phyloP scores from a whole-genome alignment of 2,113 vertebrate species.

The Megaleporinus macrocephalus region DNA sequence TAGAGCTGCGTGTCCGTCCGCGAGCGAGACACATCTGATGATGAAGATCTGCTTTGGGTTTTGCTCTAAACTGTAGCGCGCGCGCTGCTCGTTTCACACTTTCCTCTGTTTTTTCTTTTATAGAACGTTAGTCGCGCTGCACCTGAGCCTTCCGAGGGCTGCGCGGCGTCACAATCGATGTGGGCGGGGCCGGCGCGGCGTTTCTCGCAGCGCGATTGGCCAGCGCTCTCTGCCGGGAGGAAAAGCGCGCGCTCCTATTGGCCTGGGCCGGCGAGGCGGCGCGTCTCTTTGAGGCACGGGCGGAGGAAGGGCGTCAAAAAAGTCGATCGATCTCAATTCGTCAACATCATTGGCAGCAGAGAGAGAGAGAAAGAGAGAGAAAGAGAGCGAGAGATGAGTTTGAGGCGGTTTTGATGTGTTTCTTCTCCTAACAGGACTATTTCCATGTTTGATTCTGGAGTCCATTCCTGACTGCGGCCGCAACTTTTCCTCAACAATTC shows the following conservation, averaged over 20 bases:
- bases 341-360: slow-evolving; percentile 80
- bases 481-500: background rate
- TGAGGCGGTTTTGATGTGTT: slow-evolving; percentile 53
- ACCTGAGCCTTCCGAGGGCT: background rate
- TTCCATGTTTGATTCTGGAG: background rate
- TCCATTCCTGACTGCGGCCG: background rate
- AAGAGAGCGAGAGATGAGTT: slow-evolving; percentile 60
- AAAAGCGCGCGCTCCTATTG: slow-evolving; percentile 75
- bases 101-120: too few relatives aligned
- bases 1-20: too few relatives aligned
- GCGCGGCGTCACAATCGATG: slow-evolving; percentile 22
- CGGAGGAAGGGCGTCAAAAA: slow-evolving; percentile 78
- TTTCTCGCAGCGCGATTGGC: slow-evolving; percentile 74
- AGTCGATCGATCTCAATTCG: slow-evolving; percentile 87
- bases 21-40: too few relatives aligned
- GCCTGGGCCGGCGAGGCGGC: slow-evolving; percentile 73
- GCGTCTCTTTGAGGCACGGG: slow-evolving; percentile 83
- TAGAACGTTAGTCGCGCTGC: too few relatives aligned
- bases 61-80: too few relatives aligned
- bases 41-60: too few relatives aligned
- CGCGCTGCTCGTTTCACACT: too few relatives aligned
- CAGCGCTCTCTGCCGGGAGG: slow-evolving; percentile 62
- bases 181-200: slow-evolving; percentile 44
- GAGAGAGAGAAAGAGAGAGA: slow-evolving; percentile 59
- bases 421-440: slow-evolving; percentile 25